phyloP scores from a whole-genome alignment of 2,113 vertebrate species.

The Tetrax tetrax region DNA sequence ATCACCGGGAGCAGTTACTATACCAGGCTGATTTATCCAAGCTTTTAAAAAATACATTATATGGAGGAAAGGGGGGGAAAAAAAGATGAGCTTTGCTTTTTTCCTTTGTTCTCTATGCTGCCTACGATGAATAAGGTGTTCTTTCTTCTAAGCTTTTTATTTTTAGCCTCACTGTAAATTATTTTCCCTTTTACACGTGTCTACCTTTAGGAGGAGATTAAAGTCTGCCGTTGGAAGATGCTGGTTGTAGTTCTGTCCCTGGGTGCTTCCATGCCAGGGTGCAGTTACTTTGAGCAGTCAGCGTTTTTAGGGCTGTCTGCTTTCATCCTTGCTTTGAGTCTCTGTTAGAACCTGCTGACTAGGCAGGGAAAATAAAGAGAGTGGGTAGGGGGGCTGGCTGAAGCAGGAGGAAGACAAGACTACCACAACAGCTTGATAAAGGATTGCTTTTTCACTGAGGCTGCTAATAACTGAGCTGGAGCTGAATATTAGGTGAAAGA shows the following conservation, averaged over 20 bases:
- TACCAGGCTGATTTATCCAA: neutral
- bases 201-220: neutral
- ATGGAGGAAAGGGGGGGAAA: neutral
- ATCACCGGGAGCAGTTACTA: neutral
- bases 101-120: neutral
- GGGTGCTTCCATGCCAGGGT: neutral
- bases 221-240: neutral
- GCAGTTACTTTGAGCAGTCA: neutral
- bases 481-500: neutral
- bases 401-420: neutral
- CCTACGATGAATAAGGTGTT: neutral
- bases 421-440: neutral
- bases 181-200: neutral
- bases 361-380: neutral
- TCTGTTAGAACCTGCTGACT: neutral
- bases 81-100: neutral
- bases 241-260: neutral
- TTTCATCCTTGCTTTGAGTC: constrained; percentile 3
- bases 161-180: constrained; percentile 9
- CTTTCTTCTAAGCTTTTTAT: neutral
- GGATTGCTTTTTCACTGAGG: neutral
- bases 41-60: neutral
- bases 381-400: neutral
- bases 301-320: neutral
- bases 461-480: neutral